A percentile compares a stretch with the other conserved stretches of the same genome.
Evolutionary conservation across 2,797 vertebrate species (phyloP).

Genomic region (Schizopygopsis pylzovi): DNA sequence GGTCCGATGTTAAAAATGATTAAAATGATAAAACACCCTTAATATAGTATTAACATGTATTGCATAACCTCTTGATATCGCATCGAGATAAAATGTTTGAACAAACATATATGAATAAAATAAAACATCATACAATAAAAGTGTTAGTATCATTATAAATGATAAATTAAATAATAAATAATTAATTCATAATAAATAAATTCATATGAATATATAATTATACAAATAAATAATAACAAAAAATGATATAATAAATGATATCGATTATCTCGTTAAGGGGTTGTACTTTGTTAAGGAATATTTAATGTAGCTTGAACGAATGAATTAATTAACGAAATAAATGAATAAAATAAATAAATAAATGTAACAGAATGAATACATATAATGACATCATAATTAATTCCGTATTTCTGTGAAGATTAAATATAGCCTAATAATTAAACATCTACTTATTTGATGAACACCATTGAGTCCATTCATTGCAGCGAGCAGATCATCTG

Average conservation of each 20-base stretch:
- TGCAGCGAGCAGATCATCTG: background rate
- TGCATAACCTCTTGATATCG: background rate
- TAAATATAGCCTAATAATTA: background rate
- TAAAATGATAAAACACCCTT: background rate
- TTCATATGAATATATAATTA: background rate
- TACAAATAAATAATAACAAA: background rate
- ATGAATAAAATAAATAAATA: background rate
- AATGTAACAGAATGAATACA: background rate
- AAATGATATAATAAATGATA: background rate
- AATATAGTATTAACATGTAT: background rate
- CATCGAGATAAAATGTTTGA: background rate
- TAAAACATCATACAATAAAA: slow-evolving; percentile 2
- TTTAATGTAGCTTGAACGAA: background rate
- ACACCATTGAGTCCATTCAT: background rate
- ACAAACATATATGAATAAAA: background rate
- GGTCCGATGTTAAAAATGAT: background rate
- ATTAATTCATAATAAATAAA: background rate
- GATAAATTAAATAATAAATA: background rate
- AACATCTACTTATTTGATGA: background rate
- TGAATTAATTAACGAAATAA: background rate
- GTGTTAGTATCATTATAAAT: background rate
- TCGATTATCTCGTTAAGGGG: background rate
- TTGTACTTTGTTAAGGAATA: background rate
- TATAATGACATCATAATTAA: background rate
- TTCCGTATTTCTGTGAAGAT: background rate